Conservation (phyloP, 2,888 invertebrate genomes). For the Cosmorhoe ocellata region DNA sequence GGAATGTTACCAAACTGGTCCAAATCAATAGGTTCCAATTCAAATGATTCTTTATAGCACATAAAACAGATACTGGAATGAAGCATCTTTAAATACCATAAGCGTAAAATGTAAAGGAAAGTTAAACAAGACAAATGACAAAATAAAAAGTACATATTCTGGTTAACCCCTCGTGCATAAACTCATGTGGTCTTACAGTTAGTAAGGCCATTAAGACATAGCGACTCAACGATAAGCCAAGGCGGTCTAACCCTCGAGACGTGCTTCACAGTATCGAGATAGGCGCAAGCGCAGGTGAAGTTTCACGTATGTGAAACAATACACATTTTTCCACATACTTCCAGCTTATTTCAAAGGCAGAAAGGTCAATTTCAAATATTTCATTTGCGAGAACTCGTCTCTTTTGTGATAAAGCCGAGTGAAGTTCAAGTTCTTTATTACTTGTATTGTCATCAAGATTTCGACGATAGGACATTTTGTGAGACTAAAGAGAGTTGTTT, state of each 20-base stretch:
- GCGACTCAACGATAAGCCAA: constrained; percentile 60
- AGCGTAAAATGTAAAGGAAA: constrained; percentile 5
- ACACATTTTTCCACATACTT: constrained; percentile 27
- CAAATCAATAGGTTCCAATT: constrained; percentile 20
- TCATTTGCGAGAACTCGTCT: constrained; percentile 24
- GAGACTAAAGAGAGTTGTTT: constrained; percentile 65
- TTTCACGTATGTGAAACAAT: constrained; percentile 58
- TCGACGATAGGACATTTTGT: constrained; percentile 50
- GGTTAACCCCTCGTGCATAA: constrained; percentile 57
- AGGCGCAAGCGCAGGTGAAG: constrained; percentile 62
- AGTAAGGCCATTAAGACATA: constrained; percentile 67
- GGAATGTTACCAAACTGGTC: constrained; percentile 30
- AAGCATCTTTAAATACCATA: constrained; percentile 16
- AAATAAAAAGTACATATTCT: constrained; percentile 25
- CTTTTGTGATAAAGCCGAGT: constrained; percentile 41
- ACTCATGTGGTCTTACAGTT: constrained; percentile 66
- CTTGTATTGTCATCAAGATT: constrained; percentile 71
- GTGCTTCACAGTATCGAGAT: constrained; percentile 75
- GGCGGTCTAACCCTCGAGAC: constrained; percentile 59
- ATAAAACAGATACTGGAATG: constrained; percentile 23
- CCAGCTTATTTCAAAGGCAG: constrained; percentile 31
- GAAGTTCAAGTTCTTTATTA: constrained; percentile 63
- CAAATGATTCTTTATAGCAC: constrained; percentile 25
- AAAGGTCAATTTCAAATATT: constrained; percentile 38
- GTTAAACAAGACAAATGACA: constrained; percentile 9